Conservation (phyloP, 1,140 invertebrate genomes). For the Drosophila biarmipes region DNA sequence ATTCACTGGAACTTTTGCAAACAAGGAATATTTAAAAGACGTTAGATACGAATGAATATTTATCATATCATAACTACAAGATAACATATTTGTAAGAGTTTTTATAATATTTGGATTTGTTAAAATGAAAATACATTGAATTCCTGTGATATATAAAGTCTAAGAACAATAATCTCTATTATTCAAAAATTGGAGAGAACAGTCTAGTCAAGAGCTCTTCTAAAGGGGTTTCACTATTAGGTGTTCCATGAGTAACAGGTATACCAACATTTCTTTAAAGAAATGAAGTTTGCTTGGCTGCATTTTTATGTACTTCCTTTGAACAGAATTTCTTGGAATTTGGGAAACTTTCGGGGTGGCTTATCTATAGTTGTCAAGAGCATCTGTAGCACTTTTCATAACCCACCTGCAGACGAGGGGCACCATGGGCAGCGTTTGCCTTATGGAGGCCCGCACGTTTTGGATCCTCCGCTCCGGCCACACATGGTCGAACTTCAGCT, state of each 20-base stretch:
- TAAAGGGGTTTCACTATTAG: no score
- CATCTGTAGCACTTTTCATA: background rate
- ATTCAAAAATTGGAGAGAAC: no score
- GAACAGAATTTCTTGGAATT: background rate
- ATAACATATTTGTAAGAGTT: background rate
- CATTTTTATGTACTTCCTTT: background rate
- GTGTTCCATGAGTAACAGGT: background rate
- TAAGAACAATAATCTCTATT: no score
- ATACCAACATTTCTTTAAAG: no score
- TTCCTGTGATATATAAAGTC: no score
- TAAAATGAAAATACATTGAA: no score
- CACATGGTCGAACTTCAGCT: constrained; percentile 90
- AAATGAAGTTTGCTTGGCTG: background rate
- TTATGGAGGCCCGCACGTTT: constrained; percentile 87
- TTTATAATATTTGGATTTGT: no score
- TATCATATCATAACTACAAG: no score
- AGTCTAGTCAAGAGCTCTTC: no score
- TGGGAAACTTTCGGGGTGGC: background rate
- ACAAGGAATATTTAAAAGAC: background rate
- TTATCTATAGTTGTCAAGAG: background rate
- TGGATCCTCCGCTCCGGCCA: constrained; percentile 91
- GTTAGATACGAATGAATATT: no score
- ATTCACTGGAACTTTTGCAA: background rate
- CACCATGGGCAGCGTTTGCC: constrained; percentile 85
- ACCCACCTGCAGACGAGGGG: constrained; percentile 81